These are phyloP conservation scores for Terebella lapidaria DNA, from an alignment of 2,888 invertebrate species.

Conservation along the genomic window DNA sequence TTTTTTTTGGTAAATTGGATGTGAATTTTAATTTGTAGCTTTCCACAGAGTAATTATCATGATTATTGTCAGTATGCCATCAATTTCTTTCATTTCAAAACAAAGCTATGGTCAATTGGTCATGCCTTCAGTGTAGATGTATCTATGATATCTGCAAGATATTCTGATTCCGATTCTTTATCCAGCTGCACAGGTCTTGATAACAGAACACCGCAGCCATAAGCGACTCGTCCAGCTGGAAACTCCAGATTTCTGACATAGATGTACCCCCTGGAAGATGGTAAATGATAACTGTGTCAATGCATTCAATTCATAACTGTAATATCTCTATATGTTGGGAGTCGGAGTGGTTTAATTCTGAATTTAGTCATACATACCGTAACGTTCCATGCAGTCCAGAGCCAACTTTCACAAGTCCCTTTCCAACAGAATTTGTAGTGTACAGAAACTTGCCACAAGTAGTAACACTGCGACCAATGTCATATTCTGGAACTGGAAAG, in stretches of 20 bases:
- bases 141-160: slow-evolving; percentile 28
- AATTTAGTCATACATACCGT: too few species aligned
- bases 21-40: too few species aligned
- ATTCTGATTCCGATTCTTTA: slow-evolving; percentile 28
- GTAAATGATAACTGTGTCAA: background rate
- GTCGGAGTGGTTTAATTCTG: too few species aligned
- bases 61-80: too few species aligned
- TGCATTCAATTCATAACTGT: too few species aligned
- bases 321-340: too few species aligned
- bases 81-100: too few species aligned
- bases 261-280: slow-evolving; percentile 44
- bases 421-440: slow-evolving; percentile 45
- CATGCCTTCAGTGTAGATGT: slow-evolving; percentile 38
- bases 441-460: slow-evolving; percentile 49
- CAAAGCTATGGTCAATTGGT: too few species aligned
- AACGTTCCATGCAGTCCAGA: slow-evolving; percentile 49
- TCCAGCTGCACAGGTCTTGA: slow-evolving; percentile 42
- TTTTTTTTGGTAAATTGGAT: too few species aligned
- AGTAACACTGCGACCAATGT: slow-evolving; percentile 41
- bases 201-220: slow-evolving; percentile 34
- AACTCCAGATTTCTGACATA: slow-evolving; percentile 42
- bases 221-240: slow-evolving; percentile 42
- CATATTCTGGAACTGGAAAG: slow-evolving; percentile 31
- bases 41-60: too few species aligned
- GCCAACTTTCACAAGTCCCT: slow-evolving; percentile 50